phyloP scores from a whole-genome alignment of 2,113 vertebrate species.

The Paramormyrops kingsleyae region DNA sequence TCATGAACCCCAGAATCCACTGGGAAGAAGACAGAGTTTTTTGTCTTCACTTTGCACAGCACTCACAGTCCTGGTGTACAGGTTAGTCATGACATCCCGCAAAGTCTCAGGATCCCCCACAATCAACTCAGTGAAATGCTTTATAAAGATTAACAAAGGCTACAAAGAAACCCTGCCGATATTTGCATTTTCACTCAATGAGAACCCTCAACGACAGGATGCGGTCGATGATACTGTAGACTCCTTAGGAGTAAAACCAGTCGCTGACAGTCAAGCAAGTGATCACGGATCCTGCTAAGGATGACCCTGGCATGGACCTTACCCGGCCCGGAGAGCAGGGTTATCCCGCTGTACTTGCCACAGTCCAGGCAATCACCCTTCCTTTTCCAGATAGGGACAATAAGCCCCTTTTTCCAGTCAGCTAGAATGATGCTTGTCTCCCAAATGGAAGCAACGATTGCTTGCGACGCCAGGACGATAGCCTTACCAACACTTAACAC shows the following conservation, averaged over 20 bases:
- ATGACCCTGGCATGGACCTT: background rate
- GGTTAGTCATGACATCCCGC: background rate
- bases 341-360: background rate
- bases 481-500: background rate
- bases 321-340: background rate
- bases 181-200: background rate
- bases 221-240: background rate
- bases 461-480: background rate
- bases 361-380: background rate
- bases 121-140: background rate
- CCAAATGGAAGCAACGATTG: background rate
- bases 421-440: background rate
- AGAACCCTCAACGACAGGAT: background rate
- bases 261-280: background rate
- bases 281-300: background rate
- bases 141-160: background rate
- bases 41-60: background rate
- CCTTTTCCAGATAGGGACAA: background rate
- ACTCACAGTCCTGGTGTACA: background rate
- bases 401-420: background rate
- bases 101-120: background rate
- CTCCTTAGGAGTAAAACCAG: background rate
- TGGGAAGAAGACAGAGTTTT: background rate
- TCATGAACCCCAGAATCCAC: background rate
- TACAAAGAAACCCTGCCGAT: background rate